phyloP scores from a whole-genome alignment of 2,888 invertebrate genomes.

The Leptogaster cylindrica region DNA sequence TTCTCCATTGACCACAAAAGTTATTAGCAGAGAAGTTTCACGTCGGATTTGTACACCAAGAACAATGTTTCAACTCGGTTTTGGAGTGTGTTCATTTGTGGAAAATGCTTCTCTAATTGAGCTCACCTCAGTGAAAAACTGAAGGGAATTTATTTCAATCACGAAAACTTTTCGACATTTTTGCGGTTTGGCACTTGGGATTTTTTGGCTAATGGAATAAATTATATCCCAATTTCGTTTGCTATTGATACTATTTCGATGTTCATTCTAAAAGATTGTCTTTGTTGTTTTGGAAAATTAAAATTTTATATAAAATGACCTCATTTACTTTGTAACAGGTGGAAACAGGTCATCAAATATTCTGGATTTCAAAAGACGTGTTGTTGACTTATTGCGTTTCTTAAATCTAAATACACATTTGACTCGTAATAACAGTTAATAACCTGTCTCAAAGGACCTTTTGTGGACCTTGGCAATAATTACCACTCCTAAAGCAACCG shows the following conservation, averaged over 20 bases:
- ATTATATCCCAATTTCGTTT: too few species aligned
- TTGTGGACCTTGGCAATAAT: too few species aligned
- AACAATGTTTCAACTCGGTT: slow-evolving; percentile 13
- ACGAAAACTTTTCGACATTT: slow-evolving; percentile 36
- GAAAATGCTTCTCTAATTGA: slow-evolving; percentile 41
- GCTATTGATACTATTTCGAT: too few species aligned
- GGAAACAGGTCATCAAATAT: too few species aligned
- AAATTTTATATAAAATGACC: too few species aligned
- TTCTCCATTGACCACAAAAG: slow-evolving; percentile 30
- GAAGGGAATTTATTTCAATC: slow-evolving; percentile 40
- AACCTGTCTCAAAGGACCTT: too few species aligned
- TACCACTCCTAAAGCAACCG: too few species aligned
- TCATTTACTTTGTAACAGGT: too few species aligned
- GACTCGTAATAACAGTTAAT: too few species aligned
- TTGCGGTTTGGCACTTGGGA: not conserved
- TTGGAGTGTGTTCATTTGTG: slow-evolving; percentile 38
- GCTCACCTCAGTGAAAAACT: slow-evolving; percentile 28
- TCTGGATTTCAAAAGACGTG: too few species aligned
- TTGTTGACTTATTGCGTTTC: too few species aligned
- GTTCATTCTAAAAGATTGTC: not conserved
- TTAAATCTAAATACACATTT: too few species aligned
- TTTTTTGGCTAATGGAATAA: not conserved
- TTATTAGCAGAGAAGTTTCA: slow-evolving; percentile 37
- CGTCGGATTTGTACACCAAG: slow-evolving; percentile 7
- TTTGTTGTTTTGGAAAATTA: not conserved